These are phyloP conservation scores for Corythornis madagascariensis DNA, from an alignment of 2,113 vertebrate genomes.

Conservation along the genomic window DNA sequence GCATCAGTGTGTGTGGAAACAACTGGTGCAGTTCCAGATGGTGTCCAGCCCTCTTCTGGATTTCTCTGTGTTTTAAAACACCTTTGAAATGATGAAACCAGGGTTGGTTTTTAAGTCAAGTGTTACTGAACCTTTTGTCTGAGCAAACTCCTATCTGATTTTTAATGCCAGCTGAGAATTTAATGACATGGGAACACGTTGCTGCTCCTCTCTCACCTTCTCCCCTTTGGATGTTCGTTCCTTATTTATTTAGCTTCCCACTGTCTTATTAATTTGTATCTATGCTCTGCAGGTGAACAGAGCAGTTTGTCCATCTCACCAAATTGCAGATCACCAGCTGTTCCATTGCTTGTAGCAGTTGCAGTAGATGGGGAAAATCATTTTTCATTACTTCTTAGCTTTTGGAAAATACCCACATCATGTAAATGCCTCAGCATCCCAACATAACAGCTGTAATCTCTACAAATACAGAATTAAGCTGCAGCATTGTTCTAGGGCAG, in stretches of 20 bases:
- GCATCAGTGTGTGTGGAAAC: not conserved
- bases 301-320: not conserved
- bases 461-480: not conserved
- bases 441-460: not conserved
- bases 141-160: not conserved
- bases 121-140: not conserved
- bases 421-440: rapidly evolving
- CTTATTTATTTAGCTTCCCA: not conserved
- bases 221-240: not conserved
- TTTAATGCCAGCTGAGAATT: not conserved
- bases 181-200: not conserved
- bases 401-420: not conserved
- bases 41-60: not conserved
- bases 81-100: not conserved
- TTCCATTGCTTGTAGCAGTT: not conserved
- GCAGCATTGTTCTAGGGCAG: not conserved
- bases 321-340: not conserved
- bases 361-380: not conserved
- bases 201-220: not conserved
- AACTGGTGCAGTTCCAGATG: not conserved
- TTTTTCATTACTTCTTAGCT: slow-evolving; percentile 3
- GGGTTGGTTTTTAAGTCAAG: not conserved
- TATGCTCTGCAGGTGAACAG: not conserved
- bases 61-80: not conserved
- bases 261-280: not conserved